A percentile compares a stretch with the other conserved stretches of the same genome.
Evolutionary conservation across 2,113 vertebrate genomes (phyloP).

Genomic region (Condylura cristata): DNA sequence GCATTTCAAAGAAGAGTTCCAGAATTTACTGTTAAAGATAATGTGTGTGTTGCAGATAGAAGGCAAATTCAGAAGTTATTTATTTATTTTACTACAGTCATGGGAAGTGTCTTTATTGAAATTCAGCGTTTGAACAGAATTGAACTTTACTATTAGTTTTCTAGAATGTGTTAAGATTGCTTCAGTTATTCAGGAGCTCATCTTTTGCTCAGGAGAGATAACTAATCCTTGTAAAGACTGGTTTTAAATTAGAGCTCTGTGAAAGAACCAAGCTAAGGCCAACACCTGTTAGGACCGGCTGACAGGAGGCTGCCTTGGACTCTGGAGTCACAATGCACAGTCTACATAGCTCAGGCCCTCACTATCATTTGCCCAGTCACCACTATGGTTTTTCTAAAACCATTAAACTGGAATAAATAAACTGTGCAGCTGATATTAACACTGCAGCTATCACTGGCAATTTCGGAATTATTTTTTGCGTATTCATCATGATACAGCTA

Average conservation of each 20-base stretch:
- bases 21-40: neutral
- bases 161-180: neutral
- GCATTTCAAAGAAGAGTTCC: neutral
- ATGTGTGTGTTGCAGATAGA: neutral
- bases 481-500: too few relatives aligned
- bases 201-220: neutral
- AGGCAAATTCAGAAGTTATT: neutral
- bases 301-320: too few relatives aligned
- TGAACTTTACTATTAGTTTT: neutral
- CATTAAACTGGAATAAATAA: too few relatives aligned
- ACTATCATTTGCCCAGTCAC: too few relatives aligned
- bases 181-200: neutral
- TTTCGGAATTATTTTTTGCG: too few relatives aligned
- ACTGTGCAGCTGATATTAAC: too few relatives aligned
- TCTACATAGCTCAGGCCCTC: too few relatives aligned
- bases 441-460: too few relatives aligned
- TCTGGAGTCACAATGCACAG: too few relatives aligned
- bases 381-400: too few relatives aligned
- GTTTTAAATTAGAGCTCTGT: neutral
- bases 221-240: neutral
- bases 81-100: neutral
- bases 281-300: too few relatives aligned
- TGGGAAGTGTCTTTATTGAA: neutral
- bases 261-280: too few relatives aligned
- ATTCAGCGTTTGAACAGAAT: neutral